These are phyloP conservation scores for Phoxinus dragarum DNA, from an alignment of 2,797 vertebrate species.

Conservation along the genomic window DNA sequence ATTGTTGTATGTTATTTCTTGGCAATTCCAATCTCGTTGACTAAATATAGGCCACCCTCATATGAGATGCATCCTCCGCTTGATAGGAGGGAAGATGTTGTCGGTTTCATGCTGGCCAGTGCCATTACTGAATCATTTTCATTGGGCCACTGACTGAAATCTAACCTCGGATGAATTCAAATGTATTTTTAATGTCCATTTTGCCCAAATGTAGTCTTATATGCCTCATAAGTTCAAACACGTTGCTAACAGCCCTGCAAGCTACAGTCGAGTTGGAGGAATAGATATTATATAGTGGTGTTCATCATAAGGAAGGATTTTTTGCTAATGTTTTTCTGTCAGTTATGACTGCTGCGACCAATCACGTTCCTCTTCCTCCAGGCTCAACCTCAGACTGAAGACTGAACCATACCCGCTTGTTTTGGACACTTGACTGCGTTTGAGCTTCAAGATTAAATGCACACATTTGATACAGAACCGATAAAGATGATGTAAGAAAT, in stretches of 20 bases:
- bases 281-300: slow-evolving; percentile 8
- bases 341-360: slow-evolving; percentile 34
- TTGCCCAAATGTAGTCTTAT: slow-evolving; percentile 32
- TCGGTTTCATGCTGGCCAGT: slow-evolving; percentile 37
- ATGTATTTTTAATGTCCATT: slow-evolving; percentile 52
- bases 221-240: slow-evolving; percentile 44
- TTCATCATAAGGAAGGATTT: slow-evolving; percentile 32
- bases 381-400: slow-evolving; percentile 2
- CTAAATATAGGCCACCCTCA: slow-evolving; percentile 2
- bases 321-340: slow-evolving; percentile 29
- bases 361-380: slow-evolving; percentile 23
- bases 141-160: slow-evolving; percentile 33
- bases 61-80: slow-evolving; percentile 3
- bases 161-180: slow-evolving; percentile 43
- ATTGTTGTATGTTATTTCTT: slow-evolving; percentile 1
- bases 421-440: neutral
- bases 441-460: neutral
- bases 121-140: slow-evolving; percentile 32
- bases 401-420: neutral
- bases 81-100: slow-evolving; percentile 22
- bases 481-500: neutral
- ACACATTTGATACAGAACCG: neutral
- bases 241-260: slow-evolving; percentile 42
- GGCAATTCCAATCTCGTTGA: slow-evolving; percentile 4
- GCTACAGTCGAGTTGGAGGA: slow-evolving; percentile 29